A percentile compares a stretch with the other conserved stretches of the same genome.
These are phyloP conservation scores for Trichopria drosophilae DNA, from an alignment of 2,888 invertebrate genomes.

Conservation along the genomic window DNA sequence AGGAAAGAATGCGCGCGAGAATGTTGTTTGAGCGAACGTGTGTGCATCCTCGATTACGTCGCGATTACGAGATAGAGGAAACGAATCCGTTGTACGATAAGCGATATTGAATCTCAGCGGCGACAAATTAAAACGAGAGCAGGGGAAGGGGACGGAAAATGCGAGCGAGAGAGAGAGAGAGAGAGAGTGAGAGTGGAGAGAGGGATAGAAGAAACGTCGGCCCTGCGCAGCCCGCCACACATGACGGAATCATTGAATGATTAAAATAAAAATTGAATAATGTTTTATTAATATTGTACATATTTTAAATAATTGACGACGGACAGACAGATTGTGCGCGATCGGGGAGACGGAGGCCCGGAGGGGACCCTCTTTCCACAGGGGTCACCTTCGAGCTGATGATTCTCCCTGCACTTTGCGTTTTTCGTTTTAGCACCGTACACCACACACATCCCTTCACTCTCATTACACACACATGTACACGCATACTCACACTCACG, in stretches of 20 bases:
- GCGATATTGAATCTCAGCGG: too few species aligned
- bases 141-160: too few species aligned
- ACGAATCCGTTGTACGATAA: too few species aligned
- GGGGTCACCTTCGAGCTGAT: constrained; percentile 37
- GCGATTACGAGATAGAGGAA: too few species aligned
- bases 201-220: constrained; percentile 31
- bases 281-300: constrained; percentile 55
- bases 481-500: constrained; percentile 21
- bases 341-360: constrained; percentile 45
- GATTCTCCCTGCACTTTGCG: constrained; percentile 45
- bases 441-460: constrained; percentile 26
- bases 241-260: constrained; percentile 49
- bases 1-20: too few species aligned
- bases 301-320: constrained; percentile 56
- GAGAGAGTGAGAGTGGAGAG: too few species aligned
- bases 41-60: too few species aligned
- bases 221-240: constrained; percentile 49
- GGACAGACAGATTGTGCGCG: constrained; percentile 52
- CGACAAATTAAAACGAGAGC: too few species aligned
- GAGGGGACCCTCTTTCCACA: constrained; percentile 33
- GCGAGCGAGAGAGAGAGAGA: too few species aligned
- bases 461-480: constrained; percentile 12
- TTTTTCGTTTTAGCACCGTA: constrained; percentile 48
- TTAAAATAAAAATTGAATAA: constrained; percentile 43
- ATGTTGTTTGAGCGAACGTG: too few species aligned